Conservation (phyloP, 1,140 invertebrate species). For the Zeugodacus cucurbitae region DNA sequence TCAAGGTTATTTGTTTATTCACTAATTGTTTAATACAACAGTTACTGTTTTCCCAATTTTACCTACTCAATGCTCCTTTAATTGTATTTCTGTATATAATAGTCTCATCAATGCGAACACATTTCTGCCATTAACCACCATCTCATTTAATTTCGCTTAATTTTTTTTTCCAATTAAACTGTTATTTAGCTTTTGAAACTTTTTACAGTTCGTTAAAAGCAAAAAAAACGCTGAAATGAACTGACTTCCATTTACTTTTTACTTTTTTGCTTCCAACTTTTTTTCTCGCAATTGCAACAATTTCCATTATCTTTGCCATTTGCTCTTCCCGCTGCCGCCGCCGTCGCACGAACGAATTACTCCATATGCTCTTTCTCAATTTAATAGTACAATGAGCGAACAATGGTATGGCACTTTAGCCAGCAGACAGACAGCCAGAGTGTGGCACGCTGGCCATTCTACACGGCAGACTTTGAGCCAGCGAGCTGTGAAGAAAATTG, state of each 20-base stretch:
- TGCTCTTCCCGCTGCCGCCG: background rate
- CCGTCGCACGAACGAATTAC: background rate
- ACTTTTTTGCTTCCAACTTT: background rate
- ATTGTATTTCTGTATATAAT: too few species aligned
- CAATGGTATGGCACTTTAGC: slow-evolving; percentile 1
- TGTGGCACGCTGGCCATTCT: background rate
- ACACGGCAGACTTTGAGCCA: background rate
- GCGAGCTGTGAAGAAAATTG: slow-evolving; percentile 33
- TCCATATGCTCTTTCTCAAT: slow-evolving; percentile 5
- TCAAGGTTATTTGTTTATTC: too few species aligned
- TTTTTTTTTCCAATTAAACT: slow-evolving; percentile 22
- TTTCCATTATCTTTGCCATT: slow-evolving; percentile 10
- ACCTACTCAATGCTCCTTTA: too few species aligned
- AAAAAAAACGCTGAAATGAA: background rate
- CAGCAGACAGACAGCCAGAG: background rate
- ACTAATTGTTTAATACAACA: too few species aligned
- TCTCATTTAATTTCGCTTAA: background rate
- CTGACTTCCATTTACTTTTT: background rate
- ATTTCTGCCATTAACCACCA: background rate
- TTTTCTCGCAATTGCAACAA: background rate
- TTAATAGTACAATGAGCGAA: slow-evolving; percentile 5
- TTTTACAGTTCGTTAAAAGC: background rate
- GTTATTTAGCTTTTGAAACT: slow-evolving; percentile 18
- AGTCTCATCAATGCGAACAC: background rate
- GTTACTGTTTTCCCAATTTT: too few species aligned